Evolutionary conservation across 2,888 invertebrate genomes (phyloP), one percentile per base, ranked within the genome.

Genomic region (Hirtodrosophila histrioides): DNA sequence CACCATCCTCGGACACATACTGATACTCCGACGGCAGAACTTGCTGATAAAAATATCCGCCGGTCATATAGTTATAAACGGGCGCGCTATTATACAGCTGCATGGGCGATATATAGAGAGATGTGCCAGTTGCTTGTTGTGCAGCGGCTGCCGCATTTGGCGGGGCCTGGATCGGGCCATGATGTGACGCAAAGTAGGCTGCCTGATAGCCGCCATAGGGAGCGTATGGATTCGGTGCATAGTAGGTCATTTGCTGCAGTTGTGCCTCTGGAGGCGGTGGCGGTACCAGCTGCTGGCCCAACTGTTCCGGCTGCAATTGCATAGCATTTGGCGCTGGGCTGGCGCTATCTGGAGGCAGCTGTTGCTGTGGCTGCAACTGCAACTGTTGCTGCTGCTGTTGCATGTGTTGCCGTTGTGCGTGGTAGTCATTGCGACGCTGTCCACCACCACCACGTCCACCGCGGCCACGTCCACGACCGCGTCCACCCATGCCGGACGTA

Each of bases 51-150:
- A 90, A 66, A 33, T 89, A 78, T 4, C 87, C 78, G 4, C 86
- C 84, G 1, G 8, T 7, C 64, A 88, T 80, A 62, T 88, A 90
- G 55, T 89, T 90, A 66, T 88, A 91, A 36, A 91, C 64, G 35
- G 69, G 89, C 10, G 69, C 81, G 7, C 73, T 48, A 51, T 88
- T 84, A 63, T 89, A 91, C 33, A 91, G 67, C 27, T 89, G 88
- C 75, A 91, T 69, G 5, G 85, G 77, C 8, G 89, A 78, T 27
- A 91, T 67, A 61, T 82, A 91, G 2, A 92, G 33, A 7, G 91
- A 91, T 2, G 81, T 58, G 1, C 91, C 91, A 4, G 91, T 78
- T 9, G 91, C 91, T 64, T 91, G 92, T 69, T 92, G 92, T 27
- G 90, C 89, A 31, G 88, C 78, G 11, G 85, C 73, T 10, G 74